Evolutionary conservation across 1,140 invertebrate species (phyloP).

Genomic region (Sogatella furcifera): DNA sequence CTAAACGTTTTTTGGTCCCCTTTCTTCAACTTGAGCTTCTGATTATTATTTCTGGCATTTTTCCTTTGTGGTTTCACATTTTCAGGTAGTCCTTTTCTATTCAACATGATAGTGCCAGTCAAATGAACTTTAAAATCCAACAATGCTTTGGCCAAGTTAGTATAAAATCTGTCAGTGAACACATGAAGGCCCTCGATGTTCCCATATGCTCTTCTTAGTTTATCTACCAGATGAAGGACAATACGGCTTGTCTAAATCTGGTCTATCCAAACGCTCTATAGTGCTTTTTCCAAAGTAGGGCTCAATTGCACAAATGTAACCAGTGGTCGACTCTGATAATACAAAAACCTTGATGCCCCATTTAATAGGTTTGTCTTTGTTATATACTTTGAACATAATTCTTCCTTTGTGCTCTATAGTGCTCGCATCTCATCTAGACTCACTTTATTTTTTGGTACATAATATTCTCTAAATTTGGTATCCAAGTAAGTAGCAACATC

Average conservation of each 20-base stretch:
- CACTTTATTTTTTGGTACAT: not conserved
- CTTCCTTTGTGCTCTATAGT: not conserved
- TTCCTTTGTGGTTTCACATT: no score
- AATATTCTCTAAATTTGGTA: not conserved
- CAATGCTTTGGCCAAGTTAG: not conserved
- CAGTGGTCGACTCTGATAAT: not conserved
- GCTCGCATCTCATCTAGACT: not conserved
- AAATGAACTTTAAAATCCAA: not conserved
- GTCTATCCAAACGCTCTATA: not conserved
- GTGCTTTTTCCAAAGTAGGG: not conserved
- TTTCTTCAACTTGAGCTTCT: not conserved
- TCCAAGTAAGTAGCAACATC: not conserved
- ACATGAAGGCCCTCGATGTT: not conserved
- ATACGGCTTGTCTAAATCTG: not conserved
- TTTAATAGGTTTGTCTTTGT: not conserved
- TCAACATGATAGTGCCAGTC: not conserved
- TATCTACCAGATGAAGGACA: not conserved
- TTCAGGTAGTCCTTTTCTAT: not conserved
- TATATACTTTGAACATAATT: not conserved
- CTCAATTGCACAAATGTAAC: not conserved
- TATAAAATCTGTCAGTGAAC: not conserved
- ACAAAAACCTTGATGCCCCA: not conserved
- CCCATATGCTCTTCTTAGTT: not conserved
- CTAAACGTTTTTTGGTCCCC: not conserved
- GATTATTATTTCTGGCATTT: no score